phyloP scores from a whole-genome alignment of 2,888 invertebrate genomes.

The Polydesmus complanatus region DNA sequence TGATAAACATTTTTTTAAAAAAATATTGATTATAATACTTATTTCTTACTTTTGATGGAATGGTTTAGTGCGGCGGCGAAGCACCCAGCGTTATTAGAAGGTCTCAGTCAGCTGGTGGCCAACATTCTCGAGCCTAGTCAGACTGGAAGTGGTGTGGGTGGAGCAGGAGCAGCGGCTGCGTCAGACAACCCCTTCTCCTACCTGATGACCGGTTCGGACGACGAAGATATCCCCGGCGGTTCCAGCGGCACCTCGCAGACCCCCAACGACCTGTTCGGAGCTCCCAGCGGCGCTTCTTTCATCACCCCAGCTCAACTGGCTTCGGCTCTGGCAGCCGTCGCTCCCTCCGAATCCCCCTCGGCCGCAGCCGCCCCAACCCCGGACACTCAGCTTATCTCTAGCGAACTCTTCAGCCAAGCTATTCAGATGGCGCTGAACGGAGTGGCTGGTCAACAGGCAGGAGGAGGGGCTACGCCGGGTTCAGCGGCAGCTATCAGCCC shows the following conservation, averaged over 20 bases:
- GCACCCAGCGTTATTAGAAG: constrained; percentile 55
- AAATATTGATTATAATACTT: not conserved
- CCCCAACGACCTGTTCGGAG: not conserved
- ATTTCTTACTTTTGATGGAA: not conserved
- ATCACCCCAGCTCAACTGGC: constrained; percentile 18
- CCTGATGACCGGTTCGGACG: constrained; percentile 33
- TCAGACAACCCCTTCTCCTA: too few species aligned
- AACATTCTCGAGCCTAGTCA: constrained; percentile 33
- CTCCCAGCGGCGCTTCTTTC: constrained; percentile 1
- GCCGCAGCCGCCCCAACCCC: not conserved
- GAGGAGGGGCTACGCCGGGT: not conserved
- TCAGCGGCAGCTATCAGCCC: too few species aligned
- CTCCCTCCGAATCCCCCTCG: not conserved
- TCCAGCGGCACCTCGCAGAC: constrained; percentile 9
- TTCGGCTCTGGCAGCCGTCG: constrained; percentile 16
- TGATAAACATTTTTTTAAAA: not conserved
- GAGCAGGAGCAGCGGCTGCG: not conserved
- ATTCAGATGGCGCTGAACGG: constrained; percentile 50
- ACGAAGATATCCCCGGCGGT: constrained; percentile 30
- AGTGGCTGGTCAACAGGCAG: constrained; percentile 8
- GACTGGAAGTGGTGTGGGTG: constrained; percentile 7
- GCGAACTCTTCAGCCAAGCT: constrained; percentile 66
- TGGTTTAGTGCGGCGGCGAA: constrained; percentile 44
- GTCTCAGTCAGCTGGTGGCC: constrained; percentile 50
- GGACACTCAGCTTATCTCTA: constrained; percentile 43